A percentile compares a stretch with the other conserved stretches of the same genome.
Conservation (phyloP, 2,113 vertebrate genomes). For the Puntigrus tetrazona region DNA sequence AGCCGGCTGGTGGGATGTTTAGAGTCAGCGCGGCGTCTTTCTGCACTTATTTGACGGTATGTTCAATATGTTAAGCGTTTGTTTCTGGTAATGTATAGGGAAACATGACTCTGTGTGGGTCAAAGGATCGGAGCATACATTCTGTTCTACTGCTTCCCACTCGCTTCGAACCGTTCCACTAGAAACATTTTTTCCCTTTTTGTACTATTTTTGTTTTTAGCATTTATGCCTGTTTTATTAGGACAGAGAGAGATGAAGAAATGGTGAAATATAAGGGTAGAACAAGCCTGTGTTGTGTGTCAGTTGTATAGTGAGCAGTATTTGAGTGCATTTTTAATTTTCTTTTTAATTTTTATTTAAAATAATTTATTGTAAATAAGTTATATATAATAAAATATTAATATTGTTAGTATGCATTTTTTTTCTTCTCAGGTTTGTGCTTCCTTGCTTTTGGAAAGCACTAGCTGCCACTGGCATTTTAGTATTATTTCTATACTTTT, state of each 20-base stretch:
- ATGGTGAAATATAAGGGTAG: neutral
- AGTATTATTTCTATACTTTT: too few species aligned
- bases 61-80: neutral
- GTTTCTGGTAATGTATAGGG: neutral
- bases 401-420: neutral
- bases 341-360: too few species aligned
- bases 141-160: slow-evolving; percentile 4
- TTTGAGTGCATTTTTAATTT: neutral
- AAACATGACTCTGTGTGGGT: neutral
- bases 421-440: neutral
- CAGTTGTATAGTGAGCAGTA: neutral
- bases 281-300: neutral
- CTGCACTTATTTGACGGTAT: slow-evolving; percentile 1
- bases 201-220: neutral
- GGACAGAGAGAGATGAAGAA: neutral
- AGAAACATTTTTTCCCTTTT: neutral
- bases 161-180: neutral
- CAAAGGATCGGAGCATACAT: neutral
- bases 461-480: neutral
- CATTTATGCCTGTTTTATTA: neutral
- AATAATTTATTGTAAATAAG: too few species aligned
- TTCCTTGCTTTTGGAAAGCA: neutral
- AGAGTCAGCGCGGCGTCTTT: neutral
- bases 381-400: too few species aligned
- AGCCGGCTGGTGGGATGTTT: slow-evolving; percentile 7